Evolutionary conservation across 2,888 invertebrate genomes (phyloP).

Genomic region (Sesia apiformis): DNA sequence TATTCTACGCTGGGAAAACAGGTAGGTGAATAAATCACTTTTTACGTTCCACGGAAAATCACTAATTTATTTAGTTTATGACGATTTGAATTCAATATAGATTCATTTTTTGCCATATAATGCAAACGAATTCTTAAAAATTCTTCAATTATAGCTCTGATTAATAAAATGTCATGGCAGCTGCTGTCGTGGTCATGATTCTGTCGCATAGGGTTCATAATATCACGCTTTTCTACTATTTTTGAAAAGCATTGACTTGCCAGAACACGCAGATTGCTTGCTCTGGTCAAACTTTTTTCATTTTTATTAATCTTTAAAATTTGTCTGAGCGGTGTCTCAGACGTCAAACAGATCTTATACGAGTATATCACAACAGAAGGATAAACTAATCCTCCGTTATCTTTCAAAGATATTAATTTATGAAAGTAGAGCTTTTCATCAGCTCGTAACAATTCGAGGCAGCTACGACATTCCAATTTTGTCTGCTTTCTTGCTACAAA

Average conservation of each 20-base stretch:
- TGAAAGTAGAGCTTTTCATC: background rate
- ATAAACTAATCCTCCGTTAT: background rate
- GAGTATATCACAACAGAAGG: background rate
- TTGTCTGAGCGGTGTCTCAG: background rate
- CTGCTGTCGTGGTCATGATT: no score
- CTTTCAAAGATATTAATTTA: background rate
- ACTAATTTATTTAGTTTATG: no score
- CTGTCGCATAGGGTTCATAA: background rate
- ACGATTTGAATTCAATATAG: no score
- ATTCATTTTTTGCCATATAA: no score
- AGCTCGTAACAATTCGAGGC: background rate
- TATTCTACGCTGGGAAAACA: no score
- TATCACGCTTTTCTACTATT: background rate
- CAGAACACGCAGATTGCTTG: background rate
- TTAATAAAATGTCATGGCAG: no score
- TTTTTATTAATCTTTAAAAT: background rate
- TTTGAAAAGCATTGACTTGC: background rate
- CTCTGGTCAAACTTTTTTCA: background rate
- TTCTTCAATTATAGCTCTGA: no score
- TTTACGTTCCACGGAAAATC: no score
- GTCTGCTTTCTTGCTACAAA: conserved; percentile 1
- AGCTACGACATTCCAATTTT: background rate
- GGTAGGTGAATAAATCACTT: no score
- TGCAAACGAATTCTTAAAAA: no score
- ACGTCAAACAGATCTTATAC: background rate